Evolutionary conservation across 2,797 vertebrate species (phyloP).

Genomic region (Taeniopygia guttata): DNA sequence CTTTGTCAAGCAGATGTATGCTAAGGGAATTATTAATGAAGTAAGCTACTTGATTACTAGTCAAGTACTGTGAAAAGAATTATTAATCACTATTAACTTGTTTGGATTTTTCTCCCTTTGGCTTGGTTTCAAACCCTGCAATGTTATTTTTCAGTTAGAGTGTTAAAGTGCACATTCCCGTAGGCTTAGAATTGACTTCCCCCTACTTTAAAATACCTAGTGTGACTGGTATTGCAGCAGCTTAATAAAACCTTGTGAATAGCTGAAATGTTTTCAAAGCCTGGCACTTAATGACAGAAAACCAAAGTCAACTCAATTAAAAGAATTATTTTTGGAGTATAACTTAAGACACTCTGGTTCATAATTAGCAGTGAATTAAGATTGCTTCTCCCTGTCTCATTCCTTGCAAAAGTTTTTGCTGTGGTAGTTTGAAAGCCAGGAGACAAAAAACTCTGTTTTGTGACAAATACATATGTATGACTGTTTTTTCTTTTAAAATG

Average conservation of each 20-base stretch:
- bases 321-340: not conserved
- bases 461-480: not conserved
- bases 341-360: not conserved
- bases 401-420: not conserved
- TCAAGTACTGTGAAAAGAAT: not conserved
- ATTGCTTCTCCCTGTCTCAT: not conserved
- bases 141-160: not conserved
- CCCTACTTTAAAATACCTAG: not conserved
- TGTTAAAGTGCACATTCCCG: not conserved
- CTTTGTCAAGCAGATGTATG: not conserved
- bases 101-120: not conserved
- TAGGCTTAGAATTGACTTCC: not conserved
- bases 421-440: not conserved
- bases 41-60: not conserved
- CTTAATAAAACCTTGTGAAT: not conserved
- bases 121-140: not conserved
- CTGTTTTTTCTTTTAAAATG: not conserved
- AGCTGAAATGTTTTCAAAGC: not conserved
- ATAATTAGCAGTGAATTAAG: not conserved
- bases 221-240: not conserved
- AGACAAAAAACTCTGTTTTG: not conserved
- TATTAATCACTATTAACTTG: conserved; percentile 1
- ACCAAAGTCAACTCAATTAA: not conserved
- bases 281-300: not conserved
- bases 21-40: not conserved